Evolutionary conservation across 2,888 invertebrate genomes (phyloP).

Genomic region (Pristionchus exspectatus): DNA sequence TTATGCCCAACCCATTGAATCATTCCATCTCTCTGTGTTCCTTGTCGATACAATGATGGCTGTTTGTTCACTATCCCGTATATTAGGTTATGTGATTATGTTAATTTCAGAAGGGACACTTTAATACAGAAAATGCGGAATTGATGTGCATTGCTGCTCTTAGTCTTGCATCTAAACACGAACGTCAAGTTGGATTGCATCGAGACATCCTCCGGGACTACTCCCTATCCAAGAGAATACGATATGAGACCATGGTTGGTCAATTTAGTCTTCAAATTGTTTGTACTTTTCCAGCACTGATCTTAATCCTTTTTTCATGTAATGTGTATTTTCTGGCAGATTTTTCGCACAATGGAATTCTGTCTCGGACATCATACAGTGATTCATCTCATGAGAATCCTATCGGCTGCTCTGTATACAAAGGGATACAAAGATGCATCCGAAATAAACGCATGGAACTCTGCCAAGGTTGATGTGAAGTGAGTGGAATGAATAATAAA

Average conservation of each 20-base stretch:
- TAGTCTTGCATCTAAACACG: conserved; percentile 27
- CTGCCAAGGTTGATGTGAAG: background rate
- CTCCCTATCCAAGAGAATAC: background rate
- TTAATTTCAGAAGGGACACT: background rate
- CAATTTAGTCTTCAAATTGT: background rate
- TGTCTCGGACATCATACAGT: conserved; percentile 24
- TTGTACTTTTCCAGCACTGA: background rate
- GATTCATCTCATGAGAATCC: conserved; percentile 37
- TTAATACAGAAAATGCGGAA: conserved; percentile 14
- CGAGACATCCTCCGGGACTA: background rate
- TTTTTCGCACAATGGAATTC: conserved; percentile 11
- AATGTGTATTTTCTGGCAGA: background rate
- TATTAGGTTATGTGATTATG: background rate
- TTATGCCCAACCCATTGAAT: background rate
- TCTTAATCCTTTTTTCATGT: too few species aligned
- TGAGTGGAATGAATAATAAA: background rate
- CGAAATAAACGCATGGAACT: conserved; percentile 27
- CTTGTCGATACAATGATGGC: conserved; percentile 3
- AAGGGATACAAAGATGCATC: background rate
- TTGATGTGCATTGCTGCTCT: conserved; percentile 38
- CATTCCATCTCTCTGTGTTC: conserved; percentile 34
- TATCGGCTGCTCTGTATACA: conserved; percentile 5
- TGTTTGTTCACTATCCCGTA: background rate
- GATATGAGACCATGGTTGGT: background rate
- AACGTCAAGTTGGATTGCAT: conserved; percentile 30